Evolutionary conservation across 2,113 vertebrate genomes (phyloP).

Genomic region (Lonchura striata): DNA sequence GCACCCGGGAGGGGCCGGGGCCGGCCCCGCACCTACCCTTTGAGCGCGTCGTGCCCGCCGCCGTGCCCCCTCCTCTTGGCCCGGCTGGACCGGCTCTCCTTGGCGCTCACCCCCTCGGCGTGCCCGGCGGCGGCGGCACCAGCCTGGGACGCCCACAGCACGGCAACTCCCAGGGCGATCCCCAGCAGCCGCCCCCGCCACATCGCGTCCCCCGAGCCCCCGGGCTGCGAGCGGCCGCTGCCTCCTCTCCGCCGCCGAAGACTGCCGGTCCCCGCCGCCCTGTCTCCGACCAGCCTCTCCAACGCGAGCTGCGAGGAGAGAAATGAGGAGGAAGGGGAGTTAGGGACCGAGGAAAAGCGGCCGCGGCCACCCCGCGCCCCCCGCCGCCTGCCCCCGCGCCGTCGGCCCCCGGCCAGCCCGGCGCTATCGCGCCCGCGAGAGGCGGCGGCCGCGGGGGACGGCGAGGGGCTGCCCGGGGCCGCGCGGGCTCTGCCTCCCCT

Average conservation of each 20-base stretch:
- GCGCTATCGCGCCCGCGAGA: neutral
- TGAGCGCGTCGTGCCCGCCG: slow-evolving; percentile 85
- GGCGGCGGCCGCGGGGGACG: neutral
- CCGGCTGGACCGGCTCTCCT: slow-evolving; percentile 83
- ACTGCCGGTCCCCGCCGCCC: neutral
- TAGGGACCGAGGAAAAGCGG: neutral
- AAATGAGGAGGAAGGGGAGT: neutral
- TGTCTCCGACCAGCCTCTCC: neutral
- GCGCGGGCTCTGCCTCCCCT: neutral
- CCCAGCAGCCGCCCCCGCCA: slow-evolving; percentile 78
- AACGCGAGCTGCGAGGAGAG: neutral
- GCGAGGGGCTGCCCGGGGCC: neutral
- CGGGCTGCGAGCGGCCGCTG: slow-evolving; percentile 25
- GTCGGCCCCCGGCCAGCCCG: neutral
- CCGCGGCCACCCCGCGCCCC: neutral
- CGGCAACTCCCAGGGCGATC: slow-evolving; percentile 80
- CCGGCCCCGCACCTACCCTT: slow-evolving; percentile 80
- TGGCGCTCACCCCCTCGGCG: slow-evolving; percentile 68
- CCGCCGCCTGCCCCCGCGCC: neutral
- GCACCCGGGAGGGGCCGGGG: neutral
- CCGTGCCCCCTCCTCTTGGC: slow-evolving; percentile 88
- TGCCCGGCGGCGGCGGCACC: slow-evolving; percentile 69
- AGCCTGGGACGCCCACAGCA: slow-evolving; percentile 75
- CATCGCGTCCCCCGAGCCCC: slow-evolving; percentile 66
- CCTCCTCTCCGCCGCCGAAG: neutral